phyloP scores from a whole-genome alignment of 2,888 invertebrate genomes.

The Mimumesa dahlbomi region DNA sequence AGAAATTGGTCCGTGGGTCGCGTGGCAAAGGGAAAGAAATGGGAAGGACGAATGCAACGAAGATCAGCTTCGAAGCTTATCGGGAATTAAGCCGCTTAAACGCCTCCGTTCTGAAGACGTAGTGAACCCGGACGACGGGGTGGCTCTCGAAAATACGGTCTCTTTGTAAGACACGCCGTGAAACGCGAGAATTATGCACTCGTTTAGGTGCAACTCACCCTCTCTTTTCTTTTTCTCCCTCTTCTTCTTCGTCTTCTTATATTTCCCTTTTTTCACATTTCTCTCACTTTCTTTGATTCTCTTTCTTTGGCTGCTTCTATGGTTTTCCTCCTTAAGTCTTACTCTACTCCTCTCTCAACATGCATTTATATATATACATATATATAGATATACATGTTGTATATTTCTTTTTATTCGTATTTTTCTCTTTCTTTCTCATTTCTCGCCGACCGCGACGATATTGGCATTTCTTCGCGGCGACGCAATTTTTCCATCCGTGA shows the following conservation, averaged over 20 bases:
- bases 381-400: no score
- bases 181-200: slow-evolving; percentile 38
- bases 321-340: no score
- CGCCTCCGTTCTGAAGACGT: slow-evolving; percentile 50
- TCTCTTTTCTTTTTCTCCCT: background rate
- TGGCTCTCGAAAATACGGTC: slow-evolving; percentile 37
- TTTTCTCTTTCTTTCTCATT: background rate
- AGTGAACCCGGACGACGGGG: slow-evolving; percentile 10
- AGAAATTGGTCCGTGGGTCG: no score
- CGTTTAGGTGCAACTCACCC: background rate
- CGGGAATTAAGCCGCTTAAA: slow-evolving; percentile 75
- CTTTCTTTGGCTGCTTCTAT: background rate
- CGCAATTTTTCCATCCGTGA: slow-evolving; percentile 22
- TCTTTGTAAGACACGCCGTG: slow-evolving; percentile 17
- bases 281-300: no score
- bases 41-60: slow-evolving; percentile 54
- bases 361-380: no score
- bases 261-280: no score
- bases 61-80: slow-evolving; percentile 74
- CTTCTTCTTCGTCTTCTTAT: background rate
- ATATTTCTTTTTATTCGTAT: background rate
- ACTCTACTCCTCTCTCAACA: no score
- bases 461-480: slow-evolving; percentile 35
- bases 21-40: background rate
- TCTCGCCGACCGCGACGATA: slow-evolving; percentile 12